Evolutionary conservation across 2,888 invertebrate genomes (phyloP).

Genomic region (Apoda limacodes): DNA sequence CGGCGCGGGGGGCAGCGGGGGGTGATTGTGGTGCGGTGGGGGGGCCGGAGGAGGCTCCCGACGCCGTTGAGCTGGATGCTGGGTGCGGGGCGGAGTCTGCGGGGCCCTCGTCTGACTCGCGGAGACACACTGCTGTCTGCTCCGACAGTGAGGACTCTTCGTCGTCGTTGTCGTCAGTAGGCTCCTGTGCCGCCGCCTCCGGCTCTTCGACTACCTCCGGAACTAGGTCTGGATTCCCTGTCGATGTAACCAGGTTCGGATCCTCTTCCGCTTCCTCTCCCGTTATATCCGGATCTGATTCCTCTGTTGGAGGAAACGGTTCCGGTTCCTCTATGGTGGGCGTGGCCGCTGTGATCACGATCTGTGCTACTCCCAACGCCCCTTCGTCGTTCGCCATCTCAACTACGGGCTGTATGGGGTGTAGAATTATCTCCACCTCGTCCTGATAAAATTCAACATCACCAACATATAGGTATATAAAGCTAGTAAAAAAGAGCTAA

Average conservation of each 20-base stretch:
- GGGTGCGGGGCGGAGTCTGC: constrained; percentile 68
- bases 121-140: constrained; percentile 56
- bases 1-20: constrained; percentile 80
- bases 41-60: constrained; percentile 74
- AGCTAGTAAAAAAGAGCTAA: too few species aligned
- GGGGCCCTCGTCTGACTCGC: constrained; percentile 64
- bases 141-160: constrained; percentile 61
- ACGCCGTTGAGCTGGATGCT: constrained; percentile 75
- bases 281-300: constrained; percentile 36
- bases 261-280: too few species aligned
- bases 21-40: constrained; percentile 66
- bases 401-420: constrained; percentile 45
- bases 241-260: too few species aligned
- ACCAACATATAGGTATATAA: too few species aligned
- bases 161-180: constrained; percentile 41
- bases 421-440: constrained; percentile 28
- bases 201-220: constrained; percentile 18
- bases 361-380: constrained; percentile 87
- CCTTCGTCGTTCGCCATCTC: constrained; percentile 62
- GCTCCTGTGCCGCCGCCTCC: constrained; percentile 26
- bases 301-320: constrained; percentile 78
- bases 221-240: too few species aligned
- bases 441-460: constrained; percentile 22
- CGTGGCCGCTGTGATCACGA: constrained; percentile 93
- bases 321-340: constrained; percentile 91